A percentile compares a stretch with the other conserved stretches of the same genome.
Conservation (phyloP, 1,140 invertebrate species). For the Achatina immaculata region DNA sequence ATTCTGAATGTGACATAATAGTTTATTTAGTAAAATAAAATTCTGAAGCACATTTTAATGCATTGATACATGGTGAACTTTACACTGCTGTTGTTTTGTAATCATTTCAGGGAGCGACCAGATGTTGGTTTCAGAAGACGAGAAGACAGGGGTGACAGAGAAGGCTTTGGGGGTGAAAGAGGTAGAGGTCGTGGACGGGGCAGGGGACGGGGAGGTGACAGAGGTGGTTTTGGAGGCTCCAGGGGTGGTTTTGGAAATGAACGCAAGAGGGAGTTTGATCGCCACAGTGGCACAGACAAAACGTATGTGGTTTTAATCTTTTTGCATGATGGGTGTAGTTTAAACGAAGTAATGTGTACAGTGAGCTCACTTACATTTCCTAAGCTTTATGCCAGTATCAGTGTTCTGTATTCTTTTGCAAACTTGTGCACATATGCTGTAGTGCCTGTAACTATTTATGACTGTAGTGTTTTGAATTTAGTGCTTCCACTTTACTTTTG, state of each 20-base stretch:
- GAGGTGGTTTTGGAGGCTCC: constrained; percentile 59
- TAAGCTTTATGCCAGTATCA: too few relatives aligned
- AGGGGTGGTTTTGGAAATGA: constrained; percentile 54
- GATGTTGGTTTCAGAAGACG: constrained; percentile 53
- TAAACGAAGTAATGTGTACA: background rate
- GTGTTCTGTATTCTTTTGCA: too few relatives aligned
- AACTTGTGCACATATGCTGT: too few relatives aligned
- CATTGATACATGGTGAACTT: too few relatives aligned
- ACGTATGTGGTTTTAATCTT: constrained; percentile 76
- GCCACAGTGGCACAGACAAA: constrained; percentile 94
- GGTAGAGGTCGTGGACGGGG: constrained; percentile 69
- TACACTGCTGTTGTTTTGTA: too few relatives aligned
- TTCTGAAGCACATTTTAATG: too few relatives aligned
- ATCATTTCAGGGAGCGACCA: constrained; percentile 65
- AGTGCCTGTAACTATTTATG: too few relatives aligned
- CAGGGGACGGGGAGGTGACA: constrained; percentile 63
- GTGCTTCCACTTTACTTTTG: too few relatives aligned
- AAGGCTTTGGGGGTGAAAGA: constrained; percentile 57
- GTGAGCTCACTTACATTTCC: too few relatives aligned
- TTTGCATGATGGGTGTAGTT: background rate
- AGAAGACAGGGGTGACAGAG: constrained; percentile 60
- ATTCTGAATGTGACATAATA: too few relatives aligned
- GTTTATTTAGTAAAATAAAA: too few relatives aligned
- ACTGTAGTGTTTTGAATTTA: too few relatives aligned
- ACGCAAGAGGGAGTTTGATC: constrained; percentile 85